These are phyloP conservation scores for Ispidina lecontei DNA, from an alignment of 2,797 vertebrate genomes.

Conservation along the genomic window DNA sequence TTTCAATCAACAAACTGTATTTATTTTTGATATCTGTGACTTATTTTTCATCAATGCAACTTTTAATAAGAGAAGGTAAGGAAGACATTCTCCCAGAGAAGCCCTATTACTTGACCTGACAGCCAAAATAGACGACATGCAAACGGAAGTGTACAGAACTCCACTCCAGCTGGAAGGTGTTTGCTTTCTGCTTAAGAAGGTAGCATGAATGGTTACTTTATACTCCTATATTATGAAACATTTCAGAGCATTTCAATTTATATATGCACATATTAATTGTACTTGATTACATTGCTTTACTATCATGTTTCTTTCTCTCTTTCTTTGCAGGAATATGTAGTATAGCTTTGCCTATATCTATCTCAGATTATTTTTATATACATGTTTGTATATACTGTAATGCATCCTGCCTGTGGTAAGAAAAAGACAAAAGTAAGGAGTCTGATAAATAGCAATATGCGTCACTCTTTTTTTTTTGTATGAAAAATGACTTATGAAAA, in stretches of 20 bases:
- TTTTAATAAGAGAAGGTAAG: conserved; percentile 6
- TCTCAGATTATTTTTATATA: not conserved
- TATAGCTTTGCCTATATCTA: not conserved
- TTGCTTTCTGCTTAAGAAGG: not conserved
- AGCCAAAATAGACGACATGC: not conserved
- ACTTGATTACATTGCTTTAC: not conserved
- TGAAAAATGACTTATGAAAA: conserved; percentile 32
- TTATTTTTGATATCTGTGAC: conserved; percentile 39
- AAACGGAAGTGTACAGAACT: not conserved
- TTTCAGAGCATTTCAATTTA: not conserved
- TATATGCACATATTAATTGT: not conserved
- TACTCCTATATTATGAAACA: not conserved
- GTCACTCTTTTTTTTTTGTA: not conserved
- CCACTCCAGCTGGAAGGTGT: not conserved
- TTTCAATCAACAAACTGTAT: conserved; percentile 38
- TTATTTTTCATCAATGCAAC: conserved; percentile 18
- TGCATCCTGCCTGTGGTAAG: not conserved
- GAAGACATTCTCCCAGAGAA: not conserved
- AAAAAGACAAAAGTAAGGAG: not conserved
- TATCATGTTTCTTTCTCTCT: not conserved
- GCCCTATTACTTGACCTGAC: not conserved
- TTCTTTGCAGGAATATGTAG: not conserved
- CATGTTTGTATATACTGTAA: not conserved
- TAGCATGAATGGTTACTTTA: not conserved
- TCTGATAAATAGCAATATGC: conserved; percentile 4